Conservation (phyloP, 2,888 invertebrate species). For the Poecilus cupreus region DNA sequence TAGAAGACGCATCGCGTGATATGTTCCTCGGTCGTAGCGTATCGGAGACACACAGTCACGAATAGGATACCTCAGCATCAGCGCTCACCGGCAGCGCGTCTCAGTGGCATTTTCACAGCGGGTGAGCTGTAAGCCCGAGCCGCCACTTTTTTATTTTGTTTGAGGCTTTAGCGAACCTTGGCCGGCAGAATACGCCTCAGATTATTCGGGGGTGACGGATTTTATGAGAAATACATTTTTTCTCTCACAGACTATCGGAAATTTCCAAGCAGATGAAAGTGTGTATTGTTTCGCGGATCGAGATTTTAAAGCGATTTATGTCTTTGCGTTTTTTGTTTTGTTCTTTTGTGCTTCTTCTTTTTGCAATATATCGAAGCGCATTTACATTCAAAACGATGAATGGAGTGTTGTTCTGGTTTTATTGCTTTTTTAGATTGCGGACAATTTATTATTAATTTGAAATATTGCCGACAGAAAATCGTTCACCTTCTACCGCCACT, state of each 20-base stretch:
- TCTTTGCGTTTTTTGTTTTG: constrained; percentile 22
- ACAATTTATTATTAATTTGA: constrained; percentile 32
- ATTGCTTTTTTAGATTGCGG: constrained; percentile 20
- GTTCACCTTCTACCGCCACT: too few species aligned
- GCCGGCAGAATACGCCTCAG: not conserved
- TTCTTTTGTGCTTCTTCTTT: constrained; percentile 21
- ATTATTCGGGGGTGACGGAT: constrained; percentile 26
- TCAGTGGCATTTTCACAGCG: constrained; percentile 21
- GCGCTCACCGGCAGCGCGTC: too few species aligned
- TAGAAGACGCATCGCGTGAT: not conserved
- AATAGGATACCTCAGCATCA: not conserved
- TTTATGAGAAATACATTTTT: constrained; percentile 46
- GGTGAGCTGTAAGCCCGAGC: constrained; percentile 2
- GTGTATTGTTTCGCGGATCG: constrained; percentile 40
- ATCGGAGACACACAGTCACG: not conserved
- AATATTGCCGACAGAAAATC: not conserved
- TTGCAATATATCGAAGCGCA: constrained; percentile 27
- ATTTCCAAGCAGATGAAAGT: constrained; percentile 38
- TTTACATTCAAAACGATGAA: constrained; percentile 34
- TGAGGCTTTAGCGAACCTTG: constrained; percentile 18
- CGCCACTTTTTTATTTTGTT: constrained; percentile 25
- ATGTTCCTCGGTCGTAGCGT: not conserved
- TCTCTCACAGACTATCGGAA: constrained; percentile 23
- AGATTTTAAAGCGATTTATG: constrained; percentile 39
- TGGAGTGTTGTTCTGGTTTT: constrained; percentile 22